Evolutionary conservation across 2,113 vertebrate genomes (phyloP), one percentile per base, ranked within the genome.

Genomic region (Paraplagusia blochii): DNA sequence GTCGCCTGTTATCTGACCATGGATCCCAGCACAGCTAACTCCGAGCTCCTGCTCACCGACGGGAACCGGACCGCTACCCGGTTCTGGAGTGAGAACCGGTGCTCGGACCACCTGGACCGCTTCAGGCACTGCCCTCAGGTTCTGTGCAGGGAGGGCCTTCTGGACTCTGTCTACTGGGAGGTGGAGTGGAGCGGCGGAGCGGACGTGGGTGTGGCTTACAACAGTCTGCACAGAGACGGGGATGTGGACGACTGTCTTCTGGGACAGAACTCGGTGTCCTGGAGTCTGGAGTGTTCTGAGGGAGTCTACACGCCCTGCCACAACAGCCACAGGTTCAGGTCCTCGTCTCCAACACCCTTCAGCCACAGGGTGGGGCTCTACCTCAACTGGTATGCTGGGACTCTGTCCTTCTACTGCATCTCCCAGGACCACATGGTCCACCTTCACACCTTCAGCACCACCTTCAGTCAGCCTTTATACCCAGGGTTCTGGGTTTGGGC

Each of bases 91-190:
- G 17, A 54, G 2, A 17, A 1, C 3, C 36, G 1, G 0, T 13
- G 11, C 40, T 14, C 6, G 0, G 58, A 52, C 7, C 79, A 82
- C 22, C 66, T 22, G 0, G 79, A 82, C 22, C 68, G 69, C 11
- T 87, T 87, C 1, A 1, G 39, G 29, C 5, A 0, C 12, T 85
- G 83, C 39, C 85, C 85, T 7, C 85, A 85, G 69, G 49, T 87
- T 12, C 71, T 87, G 63, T 83, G 83, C 75, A 47, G 85, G 53
- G 85, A 87, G 67, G 82, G 70, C 7, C 63, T 84, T n/a, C 68
- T 87, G 66, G 83, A 82, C 44, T 9, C 5, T 0, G 68, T 38
- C 47, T 87, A 87, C 70, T 87, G 83, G 85, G 85, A 87, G 68
- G 85, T 77, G 63, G 52, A 14, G 18, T 87, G 83, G 83, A 65